These are phyloP conservation scores for Stegostoma tigrinum DNA, from an alignment of 2,113 vertebrate species.

Conservation along the genomic window DNA sequence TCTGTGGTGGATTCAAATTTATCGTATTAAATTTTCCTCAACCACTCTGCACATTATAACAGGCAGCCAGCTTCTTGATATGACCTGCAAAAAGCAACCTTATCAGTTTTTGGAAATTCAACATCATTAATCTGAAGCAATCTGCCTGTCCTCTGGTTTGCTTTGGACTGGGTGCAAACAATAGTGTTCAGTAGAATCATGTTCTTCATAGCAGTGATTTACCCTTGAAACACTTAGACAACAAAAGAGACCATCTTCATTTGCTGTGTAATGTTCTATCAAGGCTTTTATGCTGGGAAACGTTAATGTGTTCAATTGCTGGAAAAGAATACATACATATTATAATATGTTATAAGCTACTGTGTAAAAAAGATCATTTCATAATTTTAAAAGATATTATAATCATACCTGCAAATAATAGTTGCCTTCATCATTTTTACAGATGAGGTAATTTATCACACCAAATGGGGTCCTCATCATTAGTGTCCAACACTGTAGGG, in stretches of 20 bases:
- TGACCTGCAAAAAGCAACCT: neutral
- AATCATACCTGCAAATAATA: conserved; percentile 71
- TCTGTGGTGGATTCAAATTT: neutral
- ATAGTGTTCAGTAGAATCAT: conserved; percentile 43
- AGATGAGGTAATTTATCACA: conserved; percentile 58
- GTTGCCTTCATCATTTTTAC: conserved; percentile 60
- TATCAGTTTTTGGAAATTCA: too few relatives aligned
- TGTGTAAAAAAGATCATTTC: neutral
- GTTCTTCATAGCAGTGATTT: conserved; percentile 81
- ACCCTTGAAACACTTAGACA: conserved; percentile 61
- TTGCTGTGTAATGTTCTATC: conserved; percentile 68
- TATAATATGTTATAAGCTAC: neutral
- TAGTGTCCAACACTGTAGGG: conserved; percentile 61
- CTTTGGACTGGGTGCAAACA: neutral
- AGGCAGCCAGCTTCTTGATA: neutral
- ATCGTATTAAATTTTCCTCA: neutral
- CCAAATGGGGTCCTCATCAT: conserved; percentile 71
- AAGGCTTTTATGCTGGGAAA: conserved; percentile 71
- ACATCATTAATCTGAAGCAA: neutral
- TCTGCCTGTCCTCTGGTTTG: neutral
- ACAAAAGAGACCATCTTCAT: conserved; percentile 62
- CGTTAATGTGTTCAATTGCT: conserved; percentile 65
- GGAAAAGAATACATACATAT: neutral
- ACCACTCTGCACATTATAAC: neutral
- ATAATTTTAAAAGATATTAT: neutral